Conservation (phyloP, 2,113 vertebrate species). For the Etia nguti region DNA sequence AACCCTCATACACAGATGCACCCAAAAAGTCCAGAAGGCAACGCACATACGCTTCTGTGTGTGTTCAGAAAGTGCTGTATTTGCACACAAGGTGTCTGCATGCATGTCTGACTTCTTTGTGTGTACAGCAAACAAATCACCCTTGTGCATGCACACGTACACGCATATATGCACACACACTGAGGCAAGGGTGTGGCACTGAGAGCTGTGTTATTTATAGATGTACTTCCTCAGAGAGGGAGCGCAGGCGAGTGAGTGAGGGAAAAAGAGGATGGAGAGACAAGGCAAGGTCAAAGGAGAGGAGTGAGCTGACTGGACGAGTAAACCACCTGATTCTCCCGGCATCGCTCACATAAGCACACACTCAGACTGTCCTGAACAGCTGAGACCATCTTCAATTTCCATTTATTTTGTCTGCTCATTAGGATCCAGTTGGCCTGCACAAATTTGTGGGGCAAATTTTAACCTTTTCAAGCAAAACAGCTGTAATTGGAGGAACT, state of each 20-base stretch:
- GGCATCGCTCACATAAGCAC: background rate
- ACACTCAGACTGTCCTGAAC: background rate
- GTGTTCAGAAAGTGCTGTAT: constrained; percentile 22
- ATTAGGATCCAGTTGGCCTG: background rate
- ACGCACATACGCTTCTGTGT: background rate
- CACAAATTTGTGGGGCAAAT: background rate
- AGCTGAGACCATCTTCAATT: background rate
- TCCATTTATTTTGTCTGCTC: background rate
- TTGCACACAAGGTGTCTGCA: constrained; percentile 38
- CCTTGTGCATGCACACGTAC: background rate
- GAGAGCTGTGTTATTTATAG: constrained; percentile 71
- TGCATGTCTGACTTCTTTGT: constrained; percentile 43
- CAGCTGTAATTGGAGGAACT: background rate
- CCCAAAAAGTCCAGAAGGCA: background rate
- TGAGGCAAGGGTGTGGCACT: constrained; percentile 59
- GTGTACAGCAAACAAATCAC: constrained; percentile 57
- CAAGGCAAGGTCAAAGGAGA: constrained; percentile 63
- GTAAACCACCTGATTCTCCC: constrained; percentile 32
- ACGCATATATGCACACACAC: background rate
- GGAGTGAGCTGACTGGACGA: constrained; percentile 47
- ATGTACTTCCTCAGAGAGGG: constrained; percentile 59
- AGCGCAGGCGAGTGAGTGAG: background rate
- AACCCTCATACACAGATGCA: constrained; percentile 9
- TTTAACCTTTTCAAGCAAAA: background rate
- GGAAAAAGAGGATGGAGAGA: constrained; percentile 6